Evolutionary conservation across 1,140 invertebrate genomes (phyloP).

Genomic region (Macrosteles quadrilineatus): DNA sequence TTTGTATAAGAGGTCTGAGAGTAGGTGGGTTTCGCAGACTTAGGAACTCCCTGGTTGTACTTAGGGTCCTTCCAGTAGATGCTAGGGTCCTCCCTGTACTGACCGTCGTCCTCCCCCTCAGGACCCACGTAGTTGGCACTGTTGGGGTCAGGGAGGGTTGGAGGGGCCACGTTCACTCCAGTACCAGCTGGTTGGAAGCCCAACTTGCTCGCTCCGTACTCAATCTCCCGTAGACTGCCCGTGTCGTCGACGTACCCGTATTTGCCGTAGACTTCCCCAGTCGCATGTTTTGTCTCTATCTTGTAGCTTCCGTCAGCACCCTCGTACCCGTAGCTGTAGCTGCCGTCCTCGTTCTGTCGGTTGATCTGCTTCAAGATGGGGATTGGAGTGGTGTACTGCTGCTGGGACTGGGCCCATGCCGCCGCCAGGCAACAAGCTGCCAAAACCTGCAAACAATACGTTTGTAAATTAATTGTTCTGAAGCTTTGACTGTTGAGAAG

Average conservation of each 20-base stretch:
- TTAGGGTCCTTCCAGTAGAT: slow-evolving; percentile 73
- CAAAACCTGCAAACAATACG: slow-evolving; percentile 46
- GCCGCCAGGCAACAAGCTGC: slow-evolving; percentile 39
- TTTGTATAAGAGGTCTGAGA: slow-evolving; percentile 34
- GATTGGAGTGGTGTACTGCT: slow-evolving; percentile 60
- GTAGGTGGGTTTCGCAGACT: background rate
- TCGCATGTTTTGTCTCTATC: slow-evolving; percentile 84
- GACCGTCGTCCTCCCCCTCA: slow-evolving; percentile 72
- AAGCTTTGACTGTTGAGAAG: no score
- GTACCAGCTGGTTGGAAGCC: slow-evolving; percentile 75
- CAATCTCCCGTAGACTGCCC: slow-evolving; percentile 68
- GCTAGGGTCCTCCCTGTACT: slow-evolving; percentile 78
- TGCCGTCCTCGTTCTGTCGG: slow-evolving; percentile 80
- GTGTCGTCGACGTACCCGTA: slow-evolving; percentile 79
- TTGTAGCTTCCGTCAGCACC: slow-evolving; percentile 89
- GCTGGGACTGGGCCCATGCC: slow-evolving; percentile 42
- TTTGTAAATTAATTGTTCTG: no score
- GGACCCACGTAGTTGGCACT: slow-evolving; percentile 26
- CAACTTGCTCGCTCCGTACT: slow-evolving; percentile 73
- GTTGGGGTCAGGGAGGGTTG: slow-evolving; percentile 59
- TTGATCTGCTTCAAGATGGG: slow-evolving; percentile 72
- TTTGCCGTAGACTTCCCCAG: slow-evolving; percentile 79
- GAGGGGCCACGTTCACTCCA: slow-evolving; percentile 77
- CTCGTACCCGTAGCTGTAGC: slow-evolving; percentile 86
- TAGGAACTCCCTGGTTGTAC: slow-evolving; percentile 57